phyloP scores from a whole-genome alignment of 2,888 invertebrate genomes.

The Diarsia mendica region DNA sequence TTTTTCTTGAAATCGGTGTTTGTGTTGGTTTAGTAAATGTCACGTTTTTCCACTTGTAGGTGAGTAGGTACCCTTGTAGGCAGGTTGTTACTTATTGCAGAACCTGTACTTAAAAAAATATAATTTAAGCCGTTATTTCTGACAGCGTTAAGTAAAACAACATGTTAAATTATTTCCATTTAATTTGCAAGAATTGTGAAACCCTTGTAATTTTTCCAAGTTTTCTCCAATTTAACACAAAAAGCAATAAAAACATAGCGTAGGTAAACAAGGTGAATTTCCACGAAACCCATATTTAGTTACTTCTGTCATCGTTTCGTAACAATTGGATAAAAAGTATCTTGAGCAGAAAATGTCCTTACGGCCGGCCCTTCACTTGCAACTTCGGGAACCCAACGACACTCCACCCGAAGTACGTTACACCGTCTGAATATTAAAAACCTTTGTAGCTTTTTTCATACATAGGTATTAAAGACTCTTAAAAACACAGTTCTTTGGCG shows the following conservation, averaged over 20 bases:
- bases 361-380: slow-evolving; percentile 74
- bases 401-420: slow-evolving; percentile 81
- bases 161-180: not conserved
- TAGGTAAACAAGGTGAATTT: slow-evolving; percentile 47
- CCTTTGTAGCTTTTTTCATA: slow-evolving; percentile 80
- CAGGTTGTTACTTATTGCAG: not conserved
- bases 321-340: slow-evolving; percentile 83
- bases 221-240: slow-evolving; percentile 18
- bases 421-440: slow-evolving; percentile 84
- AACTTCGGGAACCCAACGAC: slow-evolving; percentile 74
- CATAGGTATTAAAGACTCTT: slow-evolving; percentile 80
- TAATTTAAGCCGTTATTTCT: not conserved
- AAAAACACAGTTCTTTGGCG: slow-evolving; percentile 79
- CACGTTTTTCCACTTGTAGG: not conserved
- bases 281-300: slow-evolving; percentile 59
- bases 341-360: slow-evolving; percentile 76
- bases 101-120: not conserved
- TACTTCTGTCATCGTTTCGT: slow-evolving; percentile 69
- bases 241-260: slow-evolving; percentile 30
- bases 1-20: slow-evolving; percentile 29
- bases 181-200: slow-evolving; percentile 1
- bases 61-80: not conserved
- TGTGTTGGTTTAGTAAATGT: not conserved
- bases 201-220: not conserved
- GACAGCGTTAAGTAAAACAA: not conserved